phyloP scores from a whole-genome alignment of 1,140 invertebrate genomes.

The Magallana ariakensis region DNA sequence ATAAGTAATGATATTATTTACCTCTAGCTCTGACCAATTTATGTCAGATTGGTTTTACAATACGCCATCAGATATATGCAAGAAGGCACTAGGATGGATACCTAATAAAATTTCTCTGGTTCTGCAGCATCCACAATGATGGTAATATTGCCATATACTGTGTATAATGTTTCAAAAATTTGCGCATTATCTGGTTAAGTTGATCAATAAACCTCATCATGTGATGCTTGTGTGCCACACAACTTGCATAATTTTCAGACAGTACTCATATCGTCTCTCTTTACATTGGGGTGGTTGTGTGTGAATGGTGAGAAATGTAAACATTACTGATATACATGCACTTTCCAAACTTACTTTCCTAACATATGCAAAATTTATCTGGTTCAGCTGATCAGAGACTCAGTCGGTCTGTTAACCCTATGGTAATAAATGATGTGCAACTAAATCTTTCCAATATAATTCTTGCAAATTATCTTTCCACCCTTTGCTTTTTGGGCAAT shows the following conservation, averaged over 20 bases:
- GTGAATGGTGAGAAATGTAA: no score
- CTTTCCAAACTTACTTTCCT: no score
- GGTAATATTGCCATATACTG: constrained; percentile 15
- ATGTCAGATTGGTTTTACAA: constrained; percentile 1
- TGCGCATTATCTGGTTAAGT: constrained; percentile 18
- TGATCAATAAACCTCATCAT: constrained; percentile 23
- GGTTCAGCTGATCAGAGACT: no score
- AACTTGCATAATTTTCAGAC: constrained; percentile 15
- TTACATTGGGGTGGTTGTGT: not conserved
- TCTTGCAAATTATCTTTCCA: not conserved
- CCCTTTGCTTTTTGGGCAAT: not conserved
- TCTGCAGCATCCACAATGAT: not conserved
- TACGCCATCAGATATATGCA: not conserved
- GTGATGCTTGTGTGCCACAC: not conserved
- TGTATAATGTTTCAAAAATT: not conserved
- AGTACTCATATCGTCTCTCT: not conserved
- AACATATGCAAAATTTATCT: no score
- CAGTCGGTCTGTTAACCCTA: no score
- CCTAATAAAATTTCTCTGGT: constrained; percentile 13
- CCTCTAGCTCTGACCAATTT: constrained; percentile 12
- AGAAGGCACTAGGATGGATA: not conserved
- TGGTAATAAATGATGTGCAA: no score
- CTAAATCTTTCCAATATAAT: no score
- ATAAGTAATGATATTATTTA: constrained; percentile 19
- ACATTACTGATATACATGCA: no score